A percentile compares a stretch with the other conserved stretches of the same genome.
These are phyloP conservation scores for Sphenodon punctatus DNA, from an alignment of 2,797 vertebrate species.

Conservation along the genomic window DNA sequence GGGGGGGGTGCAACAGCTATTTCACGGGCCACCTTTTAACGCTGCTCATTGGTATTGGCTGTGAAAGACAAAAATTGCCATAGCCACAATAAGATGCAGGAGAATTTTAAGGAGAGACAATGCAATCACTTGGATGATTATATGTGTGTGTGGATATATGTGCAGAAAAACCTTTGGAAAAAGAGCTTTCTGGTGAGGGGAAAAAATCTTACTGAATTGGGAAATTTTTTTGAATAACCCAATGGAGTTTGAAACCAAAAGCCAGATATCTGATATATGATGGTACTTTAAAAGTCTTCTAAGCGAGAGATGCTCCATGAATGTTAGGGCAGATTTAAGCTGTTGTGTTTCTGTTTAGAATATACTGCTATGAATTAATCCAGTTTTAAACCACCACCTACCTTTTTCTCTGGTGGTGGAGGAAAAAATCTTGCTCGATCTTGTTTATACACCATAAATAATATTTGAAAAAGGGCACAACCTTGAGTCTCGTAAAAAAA, in stretches of 20 bases:
- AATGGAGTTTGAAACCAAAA: too few species aligned
- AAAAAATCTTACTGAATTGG: too few species aligned
- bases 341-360: not conserved
- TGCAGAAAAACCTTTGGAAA: too few species aligned
- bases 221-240: too few species aligned
- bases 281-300: too few species aligned
- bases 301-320: too few species aligned
- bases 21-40: not conserved
- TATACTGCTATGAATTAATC: too few species aligned
- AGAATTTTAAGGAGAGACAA: not conserved
- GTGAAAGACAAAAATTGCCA: not conserved
- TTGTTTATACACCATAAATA: not conserved
- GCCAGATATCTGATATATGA: too few species aligned
- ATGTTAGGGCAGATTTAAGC: too few species aligned
- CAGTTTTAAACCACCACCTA: not conserved
- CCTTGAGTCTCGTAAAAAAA: not conserved
- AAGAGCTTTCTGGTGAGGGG: too few species aligned
- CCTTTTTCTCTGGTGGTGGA: not conserved
- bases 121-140: not conserved
- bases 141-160: too few species aligned
- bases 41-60: not conserved
- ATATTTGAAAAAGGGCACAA: not conserved
- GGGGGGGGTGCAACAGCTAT: not conserved
- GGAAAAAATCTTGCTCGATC: not conserved
- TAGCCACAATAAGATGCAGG: not conserved